These are phyloP conservation scores for Agapetus fuscipes DNA, from an alignment of 2,888 invertebrate genomes.

Conservation along the genomic window DNA sequence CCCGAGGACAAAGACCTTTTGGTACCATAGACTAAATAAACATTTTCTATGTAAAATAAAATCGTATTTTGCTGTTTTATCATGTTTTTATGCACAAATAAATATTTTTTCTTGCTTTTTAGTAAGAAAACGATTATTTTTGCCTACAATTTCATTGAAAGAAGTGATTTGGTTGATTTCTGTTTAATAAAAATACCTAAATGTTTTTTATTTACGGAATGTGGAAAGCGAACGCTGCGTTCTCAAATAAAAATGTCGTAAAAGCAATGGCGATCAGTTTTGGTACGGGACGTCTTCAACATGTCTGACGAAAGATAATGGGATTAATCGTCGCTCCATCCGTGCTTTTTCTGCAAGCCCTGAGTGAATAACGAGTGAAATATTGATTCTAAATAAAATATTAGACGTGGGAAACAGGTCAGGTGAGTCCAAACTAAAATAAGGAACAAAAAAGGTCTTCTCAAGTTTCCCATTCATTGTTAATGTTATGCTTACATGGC, in stretches of 20 bases:
- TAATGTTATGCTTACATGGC: slow-evolving; percentile 17
- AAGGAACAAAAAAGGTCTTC: slow-evolving; percentile 17
- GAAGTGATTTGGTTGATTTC: no score
- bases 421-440: slow-evolving; percentile 15
- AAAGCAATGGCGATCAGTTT: slow-evolving; percentile 18
- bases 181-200: no score
- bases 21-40: background rate
- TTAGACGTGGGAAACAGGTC: slow-evolving; percentile 6
- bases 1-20: background rate
- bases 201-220: slow-evolving; percentile 1
- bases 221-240: slow-evolving; percentile 10
- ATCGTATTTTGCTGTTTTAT: no score
- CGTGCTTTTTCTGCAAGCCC: no score
- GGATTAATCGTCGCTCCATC: slow-evolving; percentile 48
- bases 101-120: no score
- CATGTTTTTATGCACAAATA: no score
- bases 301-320: slow-evolving; percentile 46
- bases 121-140: no score
- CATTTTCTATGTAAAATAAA: background rate
- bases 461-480: slow-evolving; percentile 17
- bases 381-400: no score
- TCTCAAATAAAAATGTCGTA: slow-evolving; percentile 14
- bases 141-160: no score
- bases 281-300: slow-evolving; percentile 45
- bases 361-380: no score